These are phyloP conservation scores for Lacanobia wlatinum DNA, from an alignment of 2,888 invertebrate genomes.

Conservation along the genomic window DNA sequence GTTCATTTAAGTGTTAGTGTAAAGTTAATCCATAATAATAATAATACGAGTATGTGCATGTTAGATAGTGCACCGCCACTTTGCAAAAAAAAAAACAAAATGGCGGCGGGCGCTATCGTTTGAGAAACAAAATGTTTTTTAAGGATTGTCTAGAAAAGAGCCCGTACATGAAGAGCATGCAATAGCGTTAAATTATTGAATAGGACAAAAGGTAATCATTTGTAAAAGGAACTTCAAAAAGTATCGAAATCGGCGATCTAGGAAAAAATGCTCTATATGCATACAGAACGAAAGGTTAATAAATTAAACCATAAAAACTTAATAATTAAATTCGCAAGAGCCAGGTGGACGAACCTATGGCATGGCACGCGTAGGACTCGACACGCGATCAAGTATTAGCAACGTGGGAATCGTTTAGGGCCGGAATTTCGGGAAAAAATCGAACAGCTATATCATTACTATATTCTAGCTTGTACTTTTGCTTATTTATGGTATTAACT, in stretches of 20 bases:
- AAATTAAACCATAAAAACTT: slow-evolving; percentile 20
- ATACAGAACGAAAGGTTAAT: slow-evolving; percentile 3
- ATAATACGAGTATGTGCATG: no score
- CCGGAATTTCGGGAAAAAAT: not conserved
- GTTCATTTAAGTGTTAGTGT: no score
- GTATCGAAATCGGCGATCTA: slow-evolving; percentile 1
- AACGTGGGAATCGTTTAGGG: slow-evolving; percentile 16
- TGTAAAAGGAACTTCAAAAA: not conserved
- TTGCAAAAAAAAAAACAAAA: no score
- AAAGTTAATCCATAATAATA: no score
- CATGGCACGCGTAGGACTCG: not conserved
- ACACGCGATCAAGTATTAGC: slow-evolving; percentile 37
- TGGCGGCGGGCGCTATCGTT: no score
- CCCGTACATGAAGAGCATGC: no score
- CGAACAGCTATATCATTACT: not conserved
- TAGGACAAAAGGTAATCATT: no score
- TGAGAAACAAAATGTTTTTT: no score
- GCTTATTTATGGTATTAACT: not conserved
- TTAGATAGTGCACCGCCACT: no score
- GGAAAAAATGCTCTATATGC: no score
- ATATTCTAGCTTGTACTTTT: not conserved
- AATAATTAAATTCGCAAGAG: slow-evolving; percentile 26
- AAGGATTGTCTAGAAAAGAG: no score
- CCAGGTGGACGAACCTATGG: slow-evolving; percentile 22
- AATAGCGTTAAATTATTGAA: not conserved